Conservation (phyloP, 2,888 invertebrate genomes). For the Drosophila antonietae region DNA sequence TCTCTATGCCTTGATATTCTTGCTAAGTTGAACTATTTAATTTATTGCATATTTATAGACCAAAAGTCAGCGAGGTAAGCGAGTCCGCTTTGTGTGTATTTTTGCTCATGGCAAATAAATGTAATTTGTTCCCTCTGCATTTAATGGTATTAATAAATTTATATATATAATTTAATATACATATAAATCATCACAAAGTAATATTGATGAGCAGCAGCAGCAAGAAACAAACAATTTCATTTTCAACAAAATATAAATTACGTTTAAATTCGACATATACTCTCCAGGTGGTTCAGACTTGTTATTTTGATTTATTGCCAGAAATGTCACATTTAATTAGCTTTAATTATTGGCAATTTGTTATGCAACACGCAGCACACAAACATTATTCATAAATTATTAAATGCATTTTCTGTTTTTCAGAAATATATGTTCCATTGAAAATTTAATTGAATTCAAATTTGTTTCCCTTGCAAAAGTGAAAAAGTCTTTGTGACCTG, state of each 20-base stretch:
- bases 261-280: slow-evolving; percentile 25
- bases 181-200: too few species aligned
- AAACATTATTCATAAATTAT: slow-evolving; percentile 28
- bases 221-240: not conserved
- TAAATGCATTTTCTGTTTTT: slow-evolving; percentile 52
- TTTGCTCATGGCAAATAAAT: too few species aligned
- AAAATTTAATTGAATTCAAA: slow-evolving; percentile 61
- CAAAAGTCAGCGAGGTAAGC: too few species aligned
- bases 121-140: not conserved
- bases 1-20: too few species aligned
- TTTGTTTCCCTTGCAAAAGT: slow-evolving; percentile 38
- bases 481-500: not conserved
- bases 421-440: slow-evolving; percentile 17
- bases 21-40: too few species aligned
- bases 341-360: slow-evolving; percentile 48
- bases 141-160: not conserved
- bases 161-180: not conserved
- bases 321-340: slow-evolving; percentile 43
- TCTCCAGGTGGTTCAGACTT: slow-evolving; percentile 38
- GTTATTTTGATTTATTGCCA: slow-evolving; percentile 39
- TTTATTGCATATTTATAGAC: too few species aligned
- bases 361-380: slow-evolving; percentile 16
- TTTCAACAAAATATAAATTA: not conserved
- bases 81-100: too few species aligned
- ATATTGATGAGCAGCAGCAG: not conserved